Evolutionary conservation across 2,888 invertebrate species (phyloP).

Genomic region (Acanthacorydalis orientalis): DNA sequence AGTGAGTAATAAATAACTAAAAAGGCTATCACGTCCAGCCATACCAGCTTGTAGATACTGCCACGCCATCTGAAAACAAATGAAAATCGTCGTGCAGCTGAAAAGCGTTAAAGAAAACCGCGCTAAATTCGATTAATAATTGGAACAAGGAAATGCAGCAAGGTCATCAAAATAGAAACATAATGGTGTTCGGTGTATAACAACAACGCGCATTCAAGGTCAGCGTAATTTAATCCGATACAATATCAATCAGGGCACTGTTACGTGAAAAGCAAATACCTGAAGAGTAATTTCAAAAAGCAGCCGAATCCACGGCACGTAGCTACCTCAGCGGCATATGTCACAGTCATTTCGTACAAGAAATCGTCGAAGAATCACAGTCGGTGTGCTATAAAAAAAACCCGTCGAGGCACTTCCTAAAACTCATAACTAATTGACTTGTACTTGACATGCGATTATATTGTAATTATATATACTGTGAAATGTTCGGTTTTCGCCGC

Average conservation of each 20-base stretch:
- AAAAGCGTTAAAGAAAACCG: not conserved
- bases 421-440: too few species aligned
- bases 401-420: too few species aligned
- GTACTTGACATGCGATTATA: too few species aligned
- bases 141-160: not conserved
- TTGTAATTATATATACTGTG: too few species aligned
- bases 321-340: slow-evolving; percentile 74
- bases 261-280: slow-evolving; percentile 32
- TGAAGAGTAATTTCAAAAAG: slow-evolving; percentile 66
- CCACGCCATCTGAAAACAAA: slow-evolving; percentile 70
- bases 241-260: not conserved
- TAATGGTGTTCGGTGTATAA: not conserved
- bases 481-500: too few species aligned
- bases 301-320: slow-evolving; percentile 75
- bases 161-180: not conserved
- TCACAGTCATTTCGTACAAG: slow-evolving; percentile 54
- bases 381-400: too few species aligned
- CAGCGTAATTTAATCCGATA: slow-evolving; percentile 6
- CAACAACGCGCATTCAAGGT: not conserved
- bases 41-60: slow-evolving; percentile 87
- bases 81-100: not conserved
- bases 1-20: slow-evolving; percentile 61
- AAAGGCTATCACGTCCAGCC: slow-evolving; percentile 74
- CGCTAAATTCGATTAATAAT: not conserved
- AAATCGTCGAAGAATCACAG: too few species aligned